Conservation (phyloP, 2,113 vertebrate genomes). For the Acrocephalus arundinaceus region DNA sequence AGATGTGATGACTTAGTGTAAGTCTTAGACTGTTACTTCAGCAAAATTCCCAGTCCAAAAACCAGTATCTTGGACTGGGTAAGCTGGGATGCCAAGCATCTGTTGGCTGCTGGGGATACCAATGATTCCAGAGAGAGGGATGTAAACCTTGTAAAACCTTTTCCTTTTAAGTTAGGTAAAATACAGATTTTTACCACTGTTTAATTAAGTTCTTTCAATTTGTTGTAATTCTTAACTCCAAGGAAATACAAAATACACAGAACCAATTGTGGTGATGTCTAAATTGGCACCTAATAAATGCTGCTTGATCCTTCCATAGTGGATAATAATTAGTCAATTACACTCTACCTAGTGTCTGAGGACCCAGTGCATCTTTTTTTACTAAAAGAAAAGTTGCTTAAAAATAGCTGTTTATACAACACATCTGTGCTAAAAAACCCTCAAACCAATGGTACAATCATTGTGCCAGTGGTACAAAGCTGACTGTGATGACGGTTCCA, state of each 20-base stretch:
- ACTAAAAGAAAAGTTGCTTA: background rate
- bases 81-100: background rate
- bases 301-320: background rate
- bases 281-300: background rate
- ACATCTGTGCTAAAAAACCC: background rate
- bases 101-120: background rate
- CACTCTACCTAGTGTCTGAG: background rate
- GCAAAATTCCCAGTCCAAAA: background rate
- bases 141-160: background rate
- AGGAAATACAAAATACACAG: background rate
- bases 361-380: background rate
- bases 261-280: background rate
- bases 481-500: background rate
- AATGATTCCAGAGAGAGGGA: background rate
- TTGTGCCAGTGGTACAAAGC: background rate
- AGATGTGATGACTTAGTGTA: background rate
- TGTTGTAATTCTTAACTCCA: background rate
- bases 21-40: background rate
- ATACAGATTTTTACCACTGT: background rate
- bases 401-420: background rate
- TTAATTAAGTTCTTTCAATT: background rate
- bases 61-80: background rate
- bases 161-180: background rate
- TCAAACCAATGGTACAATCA: background rate
- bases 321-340: background rate